Percentiles rank a stretch among this genome's conserved stretches.
Conservation (phyloP, 2,797 vertebrate species). For the Platalea minor region DNA sequence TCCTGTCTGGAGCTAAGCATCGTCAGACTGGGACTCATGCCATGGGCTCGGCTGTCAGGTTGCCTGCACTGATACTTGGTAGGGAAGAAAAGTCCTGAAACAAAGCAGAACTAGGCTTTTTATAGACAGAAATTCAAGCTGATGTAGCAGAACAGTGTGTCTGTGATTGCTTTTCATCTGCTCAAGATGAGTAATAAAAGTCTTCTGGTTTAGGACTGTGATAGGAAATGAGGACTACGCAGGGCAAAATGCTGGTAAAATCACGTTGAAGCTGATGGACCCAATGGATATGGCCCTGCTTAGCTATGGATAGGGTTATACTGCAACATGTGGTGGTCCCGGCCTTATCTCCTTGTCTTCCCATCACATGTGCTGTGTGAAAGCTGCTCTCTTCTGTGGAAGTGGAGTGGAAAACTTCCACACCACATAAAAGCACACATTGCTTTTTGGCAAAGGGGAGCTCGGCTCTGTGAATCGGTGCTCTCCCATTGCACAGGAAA, state of each 20-base stretch:
- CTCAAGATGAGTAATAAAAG: neutral
- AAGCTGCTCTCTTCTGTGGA: neutral
- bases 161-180: neutral
- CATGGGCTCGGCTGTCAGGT: rapidly evolving
- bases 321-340: neutral
- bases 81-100: neutral
- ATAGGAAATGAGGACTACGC: neutral
- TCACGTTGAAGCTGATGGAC: neutral
- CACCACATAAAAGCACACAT: neutral
- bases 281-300: rapidly evolving
- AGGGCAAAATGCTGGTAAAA: neutral
- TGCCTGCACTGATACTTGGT: neutral
- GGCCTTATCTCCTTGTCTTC: neutral
- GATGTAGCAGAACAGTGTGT: neutral
- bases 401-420: neutral
- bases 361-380: rapidly evolving
- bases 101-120: neutral
- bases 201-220: neutral
- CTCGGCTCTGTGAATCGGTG: rapidly evolving
- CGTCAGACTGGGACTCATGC: neutral
- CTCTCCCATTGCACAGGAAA: neutral
- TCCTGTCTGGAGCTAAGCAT: neutral
- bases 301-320: neutral
- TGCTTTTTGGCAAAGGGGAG: neutral
- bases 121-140: neutral